phyloP scores from a whole-genome alignment of 1,140 invertebrate species.

The Sarcophaga peregrina region DNA sequence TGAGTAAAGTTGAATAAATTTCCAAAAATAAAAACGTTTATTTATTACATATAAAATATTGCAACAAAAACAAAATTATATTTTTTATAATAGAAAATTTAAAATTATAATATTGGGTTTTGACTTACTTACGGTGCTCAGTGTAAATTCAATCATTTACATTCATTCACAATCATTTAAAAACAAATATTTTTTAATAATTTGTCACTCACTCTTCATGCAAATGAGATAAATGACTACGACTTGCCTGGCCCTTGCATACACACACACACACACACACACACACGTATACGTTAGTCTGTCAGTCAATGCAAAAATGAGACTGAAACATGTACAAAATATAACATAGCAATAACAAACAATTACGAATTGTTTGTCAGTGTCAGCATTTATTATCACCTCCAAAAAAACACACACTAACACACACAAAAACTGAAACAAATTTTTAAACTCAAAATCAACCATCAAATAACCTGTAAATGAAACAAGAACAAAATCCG shows the following conservation, averaged over 20 bases:
- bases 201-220: not conserved
- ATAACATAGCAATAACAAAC: not conserved
- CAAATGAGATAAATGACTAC: not conserved
- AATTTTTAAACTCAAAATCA: not conserved
- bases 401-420: not conserved
- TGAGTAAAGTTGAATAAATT: no score
- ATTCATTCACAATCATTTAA: constrained; percentile 4
- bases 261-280: not conserved
- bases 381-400: constrained; percentile 37
- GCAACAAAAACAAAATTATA: no score
- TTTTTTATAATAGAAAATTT: no score
- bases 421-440: not conserved
- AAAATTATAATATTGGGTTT: no score
- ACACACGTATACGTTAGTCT: not conserved
- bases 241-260: not conserved
- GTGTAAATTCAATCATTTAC: no score
- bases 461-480: no score
- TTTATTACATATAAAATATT: no score
- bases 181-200: constrained; percentile 4
- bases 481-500: no score
- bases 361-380: constrained; percentile 16
- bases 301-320: no score
- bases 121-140: no score
- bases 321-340: no score
- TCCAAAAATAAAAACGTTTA: no score